Evolutionary conservation across 2,113 vertebrate genomes (phyloP).

Genomic region (Ophthalmolycus amberensis): DNA sequence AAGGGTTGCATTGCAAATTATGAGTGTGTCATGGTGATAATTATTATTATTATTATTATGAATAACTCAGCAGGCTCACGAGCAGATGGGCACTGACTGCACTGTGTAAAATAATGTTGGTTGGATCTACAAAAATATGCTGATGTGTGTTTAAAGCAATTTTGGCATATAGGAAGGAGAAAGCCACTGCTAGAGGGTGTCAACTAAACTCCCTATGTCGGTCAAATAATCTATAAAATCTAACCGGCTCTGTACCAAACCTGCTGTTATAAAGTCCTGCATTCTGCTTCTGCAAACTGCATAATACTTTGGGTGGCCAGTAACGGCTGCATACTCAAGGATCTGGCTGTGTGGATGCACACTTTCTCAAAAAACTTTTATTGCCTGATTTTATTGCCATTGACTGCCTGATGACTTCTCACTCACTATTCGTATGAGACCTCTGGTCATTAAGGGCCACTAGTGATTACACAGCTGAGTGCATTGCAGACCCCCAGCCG

Average conservation of each 20-base stretch:
- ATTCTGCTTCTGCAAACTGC: too few relatives aligned
- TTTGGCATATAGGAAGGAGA: neutral
- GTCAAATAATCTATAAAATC: neutral
- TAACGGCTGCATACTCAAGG: neutral
- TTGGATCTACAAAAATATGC: neutral
- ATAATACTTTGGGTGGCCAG: too few relatives aligned
- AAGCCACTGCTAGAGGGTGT: neutral
- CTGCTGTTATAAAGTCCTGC: neutral
- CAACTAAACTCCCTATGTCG: neutral
- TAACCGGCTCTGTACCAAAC: neutral
- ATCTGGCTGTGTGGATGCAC: neutral
- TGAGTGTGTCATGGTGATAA: conserved; percentile 6
- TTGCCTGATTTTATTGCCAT: too few relatives aligned
- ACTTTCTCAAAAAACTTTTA: neutral
- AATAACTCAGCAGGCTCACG: conserved; percentile 25
- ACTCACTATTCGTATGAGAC: too few relatives aligned
- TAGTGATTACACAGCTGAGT: too few relatives aligned
- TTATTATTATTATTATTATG: conserved; percentile 16
- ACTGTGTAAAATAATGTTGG: conserved; percentile 1
- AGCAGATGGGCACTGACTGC: neutral
- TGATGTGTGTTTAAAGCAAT: neutral
- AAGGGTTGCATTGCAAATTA: conserved; percentile 19
- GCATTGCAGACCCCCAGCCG: too few relatives aligned
- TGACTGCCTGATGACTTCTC: too few relatives aligned
- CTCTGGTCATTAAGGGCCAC: too few relatives aligned